Evolutionary conservation across 1,140 invertebrate genomes (phyloP).

Genomic region (Drosophila serrata): DNA sequence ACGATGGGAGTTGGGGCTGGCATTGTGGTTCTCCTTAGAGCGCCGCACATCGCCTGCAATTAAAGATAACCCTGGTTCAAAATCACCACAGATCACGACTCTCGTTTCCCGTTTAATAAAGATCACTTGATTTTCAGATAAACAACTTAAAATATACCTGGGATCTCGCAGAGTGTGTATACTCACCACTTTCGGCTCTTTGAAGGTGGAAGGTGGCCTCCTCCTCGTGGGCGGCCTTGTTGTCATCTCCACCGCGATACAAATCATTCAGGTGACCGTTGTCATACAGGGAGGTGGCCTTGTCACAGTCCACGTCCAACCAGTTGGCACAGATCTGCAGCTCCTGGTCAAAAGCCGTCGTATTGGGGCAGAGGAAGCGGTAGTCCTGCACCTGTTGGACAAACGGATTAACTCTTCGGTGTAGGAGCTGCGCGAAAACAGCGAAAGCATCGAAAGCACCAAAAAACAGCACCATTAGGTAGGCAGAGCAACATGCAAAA

Average conservation of each 20-base stretch:
- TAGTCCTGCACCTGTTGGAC: conserved; percentile 90
- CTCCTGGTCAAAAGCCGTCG: conserved; percentile 96
- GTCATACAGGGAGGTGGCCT: conserved; percentile 91
- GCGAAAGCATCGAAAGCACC: conserved; percentile 57
- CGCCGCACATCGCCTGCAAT: conserved; percentile 79
- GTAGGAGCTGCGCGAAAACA: conserved; percentile 70
- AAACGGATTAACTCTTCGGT: conserved; percentile 81
- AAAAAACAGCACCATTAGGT: conserved; percentile 67
- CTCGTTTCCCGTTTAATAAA: not conserved
- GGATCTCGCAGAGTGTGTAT: not conserved
- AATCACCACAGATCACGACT: conserved; percentile 10
- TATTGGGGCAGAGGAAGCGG: conserved; percentile 95
- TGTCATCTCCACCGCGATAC: conserved; percentile 89
- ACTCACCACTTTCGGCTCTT: conserved; percentile 89
- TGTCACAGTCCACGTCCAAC: conserved; percentile 94
- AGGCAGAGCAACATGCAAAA: conserved; percentile 81
- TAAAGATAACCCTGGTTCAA: conserved; percentile 1
- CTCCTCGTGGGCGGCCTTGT: conserved; percentile 88
- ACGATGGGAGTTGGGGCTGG: conserved; percentile 31
- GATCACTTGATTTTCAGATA: not conserved
- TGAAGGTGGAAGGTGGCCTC: conserved; percentile 91
- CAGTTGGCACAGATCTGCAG: conserved; percentile 96
- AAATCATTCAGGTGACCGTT: conserved; percentile 93
- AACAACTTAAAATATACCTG: not conserved
- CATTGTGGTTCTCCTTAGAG: conserved; percentile 70